Evolutionary conservation across 2,113 vertebrate species (phyloP).

Genomic region (Clinocottus analis): DNA sequence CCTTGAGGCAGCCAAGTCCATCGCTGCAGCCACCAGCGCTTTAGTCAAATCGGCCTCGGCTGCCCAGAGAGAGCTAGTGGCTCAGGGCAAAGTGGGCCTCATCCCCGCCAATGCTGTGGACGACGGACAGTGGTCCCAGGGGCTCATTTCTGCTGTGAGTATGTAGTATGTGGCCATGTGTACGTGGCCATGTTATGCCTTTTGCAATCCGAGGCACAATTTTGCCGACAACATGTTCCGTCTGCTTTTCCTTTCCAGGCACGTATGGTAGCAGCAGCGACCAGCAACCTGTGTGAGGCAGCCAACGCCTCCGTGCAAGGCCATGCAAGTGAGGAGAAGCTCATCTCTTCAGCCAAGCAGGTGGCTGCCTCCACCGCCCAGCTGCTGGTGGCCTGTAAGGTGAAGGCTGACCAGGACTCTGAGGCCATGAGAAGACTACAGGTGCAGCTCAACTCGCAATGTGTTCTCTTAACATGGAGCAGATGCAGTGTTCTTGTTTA

Average conservation of each 20-base stretch:
- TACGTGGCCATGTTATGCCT: no score
- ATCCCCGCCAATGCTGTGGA: conserved; percentile 97
- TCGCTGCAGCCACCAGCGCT: conserved; percentile 97
- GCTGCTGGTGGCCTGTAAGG: conserved; percentile 97
- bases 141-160: conserved; percentile 98
- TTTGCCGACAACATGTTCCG: neutral
- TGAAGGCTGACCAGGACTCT: conserved; percentile 98
- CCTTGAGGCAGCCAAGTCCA: conserved; percentile 97
- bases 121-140: conserved; percentile 99
- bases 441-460: conserved; percentile 74
- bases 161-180: neutral
- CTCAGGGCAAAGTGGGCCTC: conserved; percentile 98
- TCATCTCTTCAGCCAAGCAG: conserved; percentile 99
- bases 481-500: neutral
- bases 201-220: neutral
- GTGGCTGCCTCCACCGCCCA: conserved; percentile 98
- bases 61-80: conserved; percentile 97
- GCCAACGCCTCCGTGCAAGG: conserved; percentile 98
- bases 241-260: conserved; percentile 80
- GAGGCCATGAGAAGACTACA: conserved; percentile 98
- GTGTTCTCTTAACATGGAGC: neutral
- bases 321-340: conserved; percentile 97
- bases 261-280: conserved; percentile 97
- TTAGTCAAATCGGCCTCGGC: conserved; percentile 98
- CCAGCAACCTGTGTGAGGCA: conserved; percentile 97